phyloP scores from a whole-genome alignment of 2,888 invertebrate genomes.

The Eilema sororculum region DNA sequence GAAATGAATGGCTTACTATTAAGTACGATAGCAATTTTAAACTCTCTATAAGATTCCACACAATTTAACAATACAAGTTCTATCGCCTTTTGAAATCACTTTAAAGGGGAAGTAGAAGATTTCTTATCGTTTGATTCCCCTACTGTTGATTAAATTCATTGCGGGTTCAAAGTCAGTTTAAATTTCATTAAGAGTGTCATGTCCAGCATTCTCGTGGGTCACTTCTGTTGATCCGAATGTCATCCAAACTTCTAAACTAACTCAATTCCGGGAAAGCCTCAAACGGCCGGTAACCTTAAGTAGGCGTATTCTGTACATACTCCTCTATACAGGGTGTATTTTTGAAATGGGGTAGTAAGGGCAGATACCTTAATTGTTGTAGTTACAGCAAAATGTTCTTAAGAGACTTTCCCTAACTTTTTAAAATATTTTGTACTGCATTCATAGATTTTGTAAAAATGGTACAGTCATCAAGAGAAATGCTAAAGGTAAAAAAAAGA shows the following conservation, averaged over 20 bases:
- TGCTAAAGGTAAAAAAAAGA: too few species aligned
- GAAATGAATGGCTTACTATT: neutral
- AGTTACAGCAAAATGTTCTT: too few species aligned
- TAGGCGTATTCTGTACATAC: slow-evolving; percentile 11
- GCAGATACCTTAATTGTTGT: too few species aligned
- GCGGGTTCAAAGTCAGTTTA: slow-evolving; percentile 6
- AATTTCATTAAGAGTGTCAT: neutral
- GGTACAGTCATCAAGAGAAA: too few species aligned
- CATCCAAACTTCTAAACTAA: slow-evolving; percentile 5
- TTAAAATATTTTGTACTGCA: too few species aligned
- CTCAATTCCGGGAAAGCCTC: slow-evolving; percentile 7
- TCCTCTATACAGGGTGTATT: too few species aligned
- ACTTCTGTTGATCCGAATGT: neutral
- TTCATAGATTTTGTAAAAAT: too few species aligned
- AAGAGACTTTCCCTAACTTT: too few species aligned
- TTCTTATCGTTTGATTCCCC: neutral
- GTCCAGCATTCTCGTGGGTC: neutral
- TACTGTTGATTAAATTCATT: neutral
- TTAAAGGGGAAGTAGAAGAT: neutral
- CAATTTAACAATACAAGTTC: neutral
- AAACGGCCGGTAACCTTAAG: slow-evolving; percentile 9
- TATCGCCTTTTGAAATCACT: neutral
- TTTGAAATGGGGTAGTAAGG: too few species aligned
- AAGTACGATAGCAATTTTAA: neutral
- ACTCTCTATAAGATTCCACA: neutral